These are phyloP conservation scores for Furcifer pardalis DNA, from an alignment of 2,797 vertebrate species.

Conservation along the genomic window DNA sequence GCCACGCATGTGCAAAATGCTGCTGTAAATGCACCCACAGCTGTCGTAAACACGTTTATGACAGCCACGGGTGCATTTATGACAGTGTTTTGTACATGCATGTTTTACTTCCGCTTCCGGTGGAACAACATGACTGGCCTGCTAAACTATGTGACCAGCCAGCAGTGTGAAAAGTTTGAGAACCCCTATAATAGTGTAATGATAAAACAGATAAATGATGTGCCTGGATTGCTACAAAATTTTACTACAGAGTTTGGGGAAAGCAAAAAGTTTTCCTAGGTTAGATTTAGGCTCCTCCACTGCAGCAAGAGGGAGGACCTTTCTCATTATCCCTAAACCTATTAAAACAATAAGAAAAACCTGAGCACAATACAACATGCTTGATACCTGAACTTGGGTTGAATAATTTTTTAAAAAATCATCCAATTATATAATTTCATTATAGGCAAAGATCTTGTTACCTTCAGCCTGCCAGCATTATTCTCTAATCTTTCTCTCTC, in stretches of 20 bases:
- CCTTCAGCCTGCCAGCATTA: background rate
- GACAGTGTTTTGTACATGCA: too few species aligned
- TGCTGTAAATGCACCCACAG: too few species aligned
- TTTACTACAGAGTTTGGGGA: background rate
- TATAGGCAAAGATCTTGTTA: background rate
- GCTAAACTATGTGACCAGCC: too few species aligned
- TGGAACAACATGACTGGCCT: too few species aligned
- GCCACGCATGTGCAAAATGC: too few species aligned
- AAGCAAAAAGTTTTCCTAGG: background rate
- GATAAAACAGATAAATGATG: background rate
- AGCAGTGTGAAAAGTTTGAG: too few species aligned
- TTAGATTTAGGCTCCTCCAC: background rate
- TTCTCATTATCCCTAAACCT: background rate
- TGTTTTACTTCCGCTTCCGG: too few species aligned
- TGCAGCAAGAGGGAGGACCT: background rate
- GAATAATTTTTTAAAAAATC: background rate
- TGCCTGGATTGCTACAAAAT: background rate
- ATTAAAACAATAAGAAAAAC: background rate
- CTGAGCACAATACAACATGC: background rate
- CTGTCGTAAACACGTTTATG: too few species aligned
- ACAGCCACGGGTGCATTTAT: too few species aligned
- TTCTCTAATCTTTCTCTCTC: background rate
- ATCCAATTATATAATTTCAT: background rate
- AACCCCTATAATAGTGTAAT: background rate
- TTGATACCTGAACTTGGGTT: background rate